phyloP scores from a whole-genome alignment of 2,113 vertebrate species.

The Petrocephalus zakoni region DNA sequence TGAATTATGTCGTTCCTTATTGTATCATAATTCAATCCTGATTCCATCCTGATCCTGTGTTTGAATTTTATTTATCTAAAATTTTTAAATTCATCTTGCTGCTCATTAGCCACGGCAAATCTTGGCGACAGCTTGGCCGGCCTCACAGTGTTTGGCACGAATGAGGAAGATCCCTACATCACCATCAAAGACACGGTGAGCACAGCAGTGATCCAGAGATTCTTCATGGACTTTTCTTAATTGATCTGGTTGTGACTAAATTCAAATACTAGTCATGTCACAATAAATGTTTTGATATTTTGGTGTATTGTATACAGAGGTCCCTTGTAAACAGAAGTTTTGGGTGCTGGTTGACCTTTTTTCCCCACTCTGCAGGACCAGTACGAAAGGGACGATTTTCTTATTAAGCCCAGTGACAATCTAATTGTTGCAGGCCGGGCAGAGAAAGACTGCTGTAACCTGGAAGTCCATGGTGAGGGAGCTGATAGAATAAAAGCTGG shows the following conservation, averaged over 20 bases:
- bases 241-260: neutral
- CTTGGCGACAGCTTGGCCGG: slow-evolving; percentile 84
- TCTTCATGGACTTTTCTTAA: neutral
- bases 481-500: neutral
- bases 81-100: slow-evolving; percentile 17
- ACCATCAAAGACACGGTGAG: slow-evolving; percentile 90
- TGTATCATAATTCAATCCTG: neutral
- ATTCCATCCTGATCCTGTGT: neutral
- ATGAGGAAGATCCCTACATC: slow-evolving; percentile 87
- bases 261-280: neutral
- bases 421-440: slow-evolving; percentile 80
- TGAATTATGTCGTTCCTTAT: neutral
- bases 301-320: neutral
- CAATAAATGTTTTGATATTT: neutral
- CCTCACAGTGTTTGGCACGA: slow-evolving; percentile 79
- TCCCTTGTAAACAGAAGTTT: neutral
- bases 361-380: slow-evolving; percentile 70
- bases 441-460: slow-evolving; percentile 85
- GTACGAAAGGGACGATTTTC: slow-evolving; percentile 88
- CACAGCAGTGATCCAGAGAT: neutral
- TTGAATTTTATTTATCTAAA: neutral
- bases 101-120: slow-evolving; percentile 61
- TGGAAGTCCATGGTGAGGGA: slow-evolving; percentile 81
- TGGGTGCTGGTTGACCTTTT: neutral
- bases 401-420: slow-evolving; percentile 85